Conservation (phyloP, 2,797 vertebrate genomes). For the Otolemur crassicaudatus region DNA sequence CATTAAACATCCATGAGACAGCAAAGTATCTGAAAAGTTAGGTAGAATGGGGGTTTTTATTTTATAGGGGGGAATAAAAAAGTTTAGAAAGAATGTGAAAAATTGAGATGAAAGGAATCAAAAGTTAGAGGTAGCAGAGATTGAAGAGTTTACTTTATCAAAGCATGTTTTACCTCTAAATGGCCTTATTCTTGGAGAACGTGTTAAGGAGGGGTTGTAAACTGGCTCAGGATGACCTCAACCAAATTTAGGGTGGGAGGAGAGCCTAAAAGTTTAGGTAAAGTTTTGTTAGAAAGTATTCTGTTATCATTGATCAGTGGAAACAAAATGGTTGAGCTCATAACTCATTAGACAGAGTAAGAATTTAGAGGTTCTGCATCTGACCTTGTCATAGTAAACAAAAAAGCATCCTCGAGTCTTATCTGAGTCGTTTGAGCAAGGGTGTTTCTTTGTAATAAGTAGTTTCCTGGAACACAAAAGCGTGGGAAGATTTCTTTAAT, state of each 20-base stretch:
- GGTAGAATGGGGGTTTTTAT: not conserved
- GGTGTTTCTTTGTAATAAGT: not conserved
- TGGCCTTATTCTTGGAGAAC: not conserved
- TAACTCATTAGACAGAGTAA: not conserved
- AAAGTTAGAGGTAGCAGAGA: not conserved
- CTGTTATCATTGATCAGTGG: not conserved
- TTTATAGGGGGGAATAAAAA: not conserved
- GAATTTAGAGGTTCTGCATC: not conserved
- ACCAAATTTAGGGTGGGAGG: not conserved
- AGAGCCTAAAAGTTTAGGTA: not conserved
- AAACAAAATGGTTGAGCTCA: not conserved
- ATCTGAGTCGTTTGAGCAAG: not conserved
- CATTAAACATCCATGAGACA: accelerated
- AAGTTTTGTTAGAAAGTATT: not conserved
- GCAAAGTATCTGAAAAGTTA: not conserved
- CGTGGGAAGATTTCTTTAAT: not conserved
- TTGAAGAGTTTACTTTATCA: too few relatives aligned
- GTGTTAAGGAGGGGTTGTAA: not conserved
- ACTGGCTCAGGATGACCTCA: not conserved
- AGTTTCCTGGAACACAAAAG: not conserved
- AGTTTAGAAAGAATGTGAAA: not conserved
- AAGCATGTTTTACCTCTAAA: not conserved
- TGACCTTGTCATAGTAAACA: not conserved
- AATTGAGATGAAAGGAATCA: not conserved
- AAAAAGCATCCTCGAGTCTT: not conserved